phyloP scores from a whole-genome alignment of 1,140 invertebrate species.

The Hyphantria cunea region DNA sequence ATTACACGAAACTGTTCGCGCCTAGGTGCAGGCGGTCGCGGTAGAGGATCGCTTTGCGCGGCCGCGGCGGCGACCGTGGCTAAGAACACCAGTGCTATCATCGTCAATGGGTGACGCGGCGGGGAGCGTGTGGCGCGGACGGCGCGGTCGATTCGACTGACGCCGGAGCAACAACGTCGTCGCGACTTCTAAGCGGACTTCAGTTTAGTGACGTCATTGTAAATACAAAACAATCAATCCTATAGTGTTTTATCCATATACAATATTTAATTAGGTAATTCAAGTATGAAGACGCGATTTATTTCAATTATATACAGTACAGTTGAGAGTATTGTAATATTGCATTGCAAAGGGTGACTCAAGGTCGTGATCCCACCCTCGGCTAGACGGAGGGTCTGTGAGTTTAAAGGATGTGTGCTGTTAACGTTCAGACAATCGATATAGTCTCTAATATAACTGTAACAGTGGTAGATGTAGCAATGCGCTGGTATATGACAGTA shows the following conservation, averaged over 20 bases:
- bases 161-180: constrained; percentile 43
- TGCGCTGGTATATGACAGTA: background rate
- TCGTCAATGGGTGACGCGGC: constrained; percentile 40
- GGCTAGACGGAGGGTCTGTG: constrained; percentile 63
- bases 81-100: constrained; percentile 57
- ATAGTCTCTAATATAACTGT: constrained; percentile 4
- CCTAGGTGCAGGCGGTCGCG: constrained; percentile 43
- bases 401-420: constrained; percentile 38
- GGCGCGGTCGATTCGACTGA: constrained; percentile 62
- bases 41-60: constrained; percentile 53
- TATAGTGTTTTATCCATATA: constrained; percentile 14
- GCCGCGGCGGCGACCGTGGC: constrained; percentile 54
- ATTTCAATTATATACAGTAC: constrained; percentile 14
- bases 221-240: constrained; percentile 37
- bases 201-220: constrained; percentile 40
- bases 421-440: constrained; percentile 49
- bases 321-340: constrained; percentile 22
- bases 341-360: constrained; percentile 52
- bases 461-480: background rate
- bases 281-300: constrained; percentile 10
- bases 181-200: constrained; percentile 36
- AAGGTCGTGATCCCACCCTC: constrained; percentile 65
- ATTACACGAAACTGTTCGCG: constrained; percentile 79
- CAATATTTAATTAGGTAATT: constrained; percentile 8
- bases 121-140: constrained; percentile 52